phyloP scores from a whole-genome alignment of 2,113 vertebrate genomes.

The Channa maculata region DNA sequence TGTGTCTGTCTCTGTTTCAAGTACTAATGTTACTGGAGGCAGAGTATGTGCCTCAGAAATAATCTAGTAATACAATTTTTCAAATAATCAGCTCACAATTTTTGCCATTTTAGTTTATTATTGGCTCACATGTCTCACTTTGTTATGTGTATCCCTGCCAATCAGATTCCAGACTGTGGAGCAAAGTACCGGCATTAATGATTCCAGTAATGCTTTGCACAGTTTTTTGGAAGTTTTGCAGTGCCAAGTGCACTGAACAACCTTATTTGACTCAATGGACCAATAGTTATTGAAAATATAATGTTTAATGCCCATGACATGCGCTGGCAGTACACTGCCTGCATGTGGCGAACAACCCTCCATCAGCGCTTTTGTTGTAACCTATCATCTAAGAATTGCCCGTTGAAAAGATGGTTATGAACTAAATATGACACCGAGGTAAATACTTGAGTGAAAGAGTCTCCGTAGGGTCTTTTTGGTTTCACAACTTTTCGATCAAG shows the following conservation, averaged over 20 bases:
- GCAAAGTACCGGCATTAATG: constrained; percentile 6
- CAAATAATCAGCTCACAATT: neutral
- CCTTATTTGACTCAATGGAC: constrained; percentile 20
- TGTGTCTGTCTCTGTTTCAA: neutral
- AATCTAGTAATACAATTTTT: neutral
- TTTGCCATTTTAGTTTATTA: neutral
- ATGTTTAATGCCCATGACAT: constrained; percentile 13
- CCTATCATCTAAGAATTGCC: neutral
- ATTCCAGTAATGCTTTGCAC: constrained; percentile 15
- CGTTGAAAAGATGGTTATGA: constrained; percentile 11
- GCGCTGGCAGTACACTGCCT: constrained; percentile 12
- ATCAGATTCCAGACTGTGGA: constrained; percentile 22
- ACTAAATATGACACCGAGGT: neutral
- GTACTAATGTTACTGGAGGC: neutral
- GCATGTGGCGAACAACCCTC: neutral
- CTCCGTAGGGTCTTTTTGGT: constrained; percentile 10
- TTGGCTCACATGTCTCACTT: neutral
- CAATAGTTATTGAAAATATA: constrained; percentile 4
- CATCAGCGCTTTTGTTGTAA: constrained; percentile 10
- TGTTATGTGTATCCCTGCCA: constrained; percentile 4
- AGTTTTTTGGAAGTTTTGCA: constrained; percentile 10
- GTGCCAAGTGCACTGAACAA: constrained; percentile 14
- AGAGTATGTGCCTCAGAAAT: neutral
- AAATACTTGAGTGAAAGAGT: neutral
- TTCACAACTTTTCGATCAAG: constrained; percentile 25